phyloP scores from a whole-genome alignment of 1,140 invertebrate species.

The Ptiloglossa arizonensis region DNA sequence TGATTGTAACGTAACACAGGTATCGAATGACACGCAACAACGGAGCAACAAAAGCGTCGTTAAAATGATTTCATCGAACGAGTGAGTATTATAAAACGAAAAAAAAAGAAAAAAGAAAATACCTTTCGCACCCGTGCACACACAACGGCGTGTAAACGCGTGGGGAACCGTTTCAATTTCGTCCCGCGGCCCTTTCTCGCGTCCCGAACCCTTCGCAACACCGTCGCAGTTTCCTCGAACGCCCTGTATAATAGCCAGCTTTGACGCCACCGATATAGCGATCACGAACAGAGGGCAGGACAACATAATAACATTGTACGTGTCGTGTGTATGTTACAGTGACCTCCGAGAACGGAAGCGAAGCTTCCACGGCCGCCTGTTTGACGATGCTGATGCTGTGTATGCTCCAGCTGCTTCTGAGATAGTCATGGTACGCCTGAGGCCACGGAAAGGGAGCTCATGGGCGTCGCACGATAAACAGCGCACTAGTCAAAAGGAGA shows the following conservation, averaged over 20 bases:
- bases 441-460: conserved; percentile 47
- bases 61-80: too few species aligned
- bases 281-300: not conserved
- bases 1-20: too few species aligned
- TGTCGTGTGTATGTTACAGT: conserved; percentile 72
- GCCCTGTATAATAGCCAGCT: not conserved
- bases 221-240: not conserved
- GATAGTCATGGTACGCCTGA: conserved; percentile 69
- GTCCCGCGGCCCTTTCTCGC: too few species aligned
- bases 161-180: too few species aligned
- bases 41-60: too few species aligned
- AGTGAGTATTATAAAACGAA: too few species aligned
- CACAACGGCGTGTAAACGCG: too few species aligned
- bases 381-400: conserved; percentile 62
- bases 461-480: conserved; percentile 62
- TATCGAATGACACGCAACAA: too few species aligned
- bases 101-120: too few species aligned
- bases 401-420: conserved; percentile 68
- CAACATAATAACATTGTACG: conserved; percentile 38
- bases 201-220: not conserved
- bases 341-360: conserved; percentile 70
- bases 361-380: conserved; percentile 40
- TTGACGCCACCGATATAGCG: not conserved
- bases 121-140: too few species aligned
- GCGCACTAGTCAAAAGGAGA: conserved; percentile 65